Base-by-base conservation (phyloP, 2,888 invertebrate species). In the Leptinotarsa rubiginosa region DNA sequence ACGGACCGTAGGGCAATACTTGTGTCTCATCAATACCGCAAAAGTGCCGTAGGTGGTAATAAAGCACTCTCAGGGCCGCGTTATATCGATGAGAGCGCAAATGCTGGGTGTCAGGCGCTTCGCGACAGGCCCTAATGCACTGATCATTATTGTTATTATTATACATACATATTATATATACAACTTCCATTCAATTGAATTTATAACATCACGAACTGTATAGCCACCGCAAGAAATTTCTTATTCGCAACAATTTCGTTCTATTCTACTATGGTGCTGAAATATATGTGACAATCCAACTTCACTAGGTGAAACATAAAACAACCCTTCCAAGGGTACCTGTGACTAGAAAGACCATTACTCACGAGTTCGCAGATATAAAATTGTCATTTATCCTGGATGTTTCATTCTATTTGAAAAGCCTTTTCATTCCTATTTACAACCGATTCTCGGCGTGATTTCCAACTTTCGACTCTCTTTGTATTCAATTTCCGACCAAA, bases 401-500 rank as follows among this genome's bases (percentile, higher is more conserved):
- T 62, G 56, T 65, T 68, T 54, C 25, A 65, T 70, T 70, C 70
- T 49, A 54, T 70, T 73, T 16, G 56, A 70, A 64, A 68, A 70
- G 64, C 68, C 68, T 70, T 67, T 64, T 49, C 62, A 64, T 70
- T 52, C 66, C 68, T 59, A 73, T 73, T 70, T 73, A 70, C 70
- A 66, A 69, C 72, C 73, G 65, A 75, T 71, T 74, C 68, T 41
- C 65, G 50, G 41, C 65, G 70, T 70, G 66, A 70, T 75, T 75
- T 65, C 25, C 70, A 65, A 72, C 52, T 72, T 66, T 56, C 66
- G 66, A 72, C 73, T 65, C 70, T 70, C 66, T 70, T 73, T 70
- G 75, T 77, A 75, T 77, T 77, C 77, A 73, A 75, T 74, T 77
- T 69, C 75, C 49, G 47, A 73, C 73, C 69, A 72, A 73, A 77